A percentile compares a stretch with the other conserved stretches of the same genome.
phyloP scores from a whole-genome alignment of 2,797 vertebrate genomes.

The Alca torda region DNA sequence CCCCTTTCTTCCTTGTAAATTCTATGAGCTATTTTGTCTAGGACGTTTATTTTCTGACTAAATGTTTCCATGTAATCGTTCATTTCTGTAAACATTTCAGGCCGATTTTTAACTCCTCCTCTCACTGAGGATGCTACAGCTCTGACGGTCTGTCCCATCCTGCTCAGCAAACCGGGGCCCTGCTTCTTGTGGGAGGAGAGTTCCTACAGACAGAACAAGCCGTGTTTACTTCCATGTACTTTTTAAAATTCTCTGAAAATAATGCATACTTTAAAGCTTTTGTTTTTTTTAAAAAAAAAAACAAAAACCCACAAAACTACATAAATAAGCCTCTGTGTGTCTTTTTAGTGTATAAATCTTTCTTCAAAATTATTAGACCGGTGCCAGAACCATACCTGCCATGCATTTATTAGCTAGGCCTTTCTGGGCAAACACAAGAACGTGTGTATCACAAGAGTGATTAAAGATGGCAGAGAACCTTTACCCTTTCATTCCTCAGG shows the following conservation, averaged over 20 bases:
- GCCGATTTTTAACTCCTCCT: slow-evolving; percentile 83
- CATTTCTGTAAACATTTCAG: slow-evolving; percentile 86
- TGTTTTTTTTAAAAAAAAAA: neutral
- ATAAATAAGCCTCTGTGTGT: neutral
- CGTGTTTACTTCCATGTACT: neutral
- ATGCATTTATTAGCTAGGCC: neutral
- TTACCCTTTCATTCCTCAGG: neutral
- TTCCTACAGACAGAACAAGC: slow-evolving; percentile 78
- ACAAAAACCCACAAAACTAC: neutral
- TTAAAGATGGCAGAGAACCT: neutral
- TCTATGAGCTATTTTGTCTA: slow-evolving; percentile 93
- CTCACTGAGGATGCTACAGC: slow-evolving; percentile 88
- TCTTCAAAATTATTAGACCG: neutral
- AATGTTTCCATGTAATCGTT: slow-evolving; percentile 88
- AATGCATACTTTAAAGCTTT: neutral
- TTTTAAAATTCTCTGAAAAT: neutral
- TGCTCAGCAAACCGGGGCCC: slow-evolving; percentile 88
- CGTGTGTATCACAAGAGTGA: neutral
- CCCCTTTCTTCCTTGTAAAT: slow-evolving; percentile 92
- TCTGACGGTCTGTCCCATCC: slow-evolving; percentile 90
- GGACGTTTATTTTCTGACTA: slow-evolving; percentile 85
- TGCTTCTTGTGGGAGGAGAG: slow-evolving; percentile 89
- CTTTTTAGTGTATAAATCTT: neutral
- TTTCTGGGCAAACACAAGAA: neutral
- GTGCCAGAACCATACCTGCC: neutral